A percentile compares a stretch with the other conserved stretches of the same genome.
phyloP scores from a whole-genome alignment of 2,113 vertebrate species.

The Budorcas taxicolor region DNA sequence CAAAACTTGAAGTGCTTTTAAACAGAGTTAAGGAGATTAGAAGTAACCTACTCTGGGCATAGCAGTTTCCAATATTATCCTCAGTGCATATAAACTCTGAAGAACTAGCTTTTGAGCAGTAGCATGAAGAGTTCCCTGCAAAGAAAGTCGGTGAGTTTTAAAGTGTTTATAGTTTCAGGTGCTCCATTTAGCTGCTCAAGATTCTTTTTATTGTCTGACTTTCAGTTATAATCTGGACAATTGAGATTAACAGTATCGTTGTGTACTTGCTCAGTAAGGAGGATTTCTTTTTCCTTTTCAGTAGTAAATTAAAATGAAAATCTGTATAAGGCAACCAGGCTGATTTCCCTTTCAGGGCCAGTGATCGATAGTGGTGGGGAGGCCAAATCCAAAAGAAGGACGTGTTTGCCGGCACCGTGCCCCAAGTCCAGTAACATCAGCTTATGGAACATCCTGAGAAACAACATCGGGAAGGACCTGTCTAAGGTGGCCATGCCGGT shows the following conservation, averaged over 20 bases:
- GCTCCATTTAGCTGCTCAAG: not conserved
- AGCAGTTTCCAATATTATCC: not conserved
- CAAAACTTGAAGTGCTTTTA: not conserved
- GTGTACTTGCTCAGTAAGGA: not conserved
- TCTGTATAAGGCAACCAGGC: not conserved
- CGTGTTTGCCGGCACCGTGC: constrained; percentile 86
- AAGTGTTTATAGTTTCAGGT: not conserved
- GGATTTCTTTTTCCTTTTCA: not conserved
- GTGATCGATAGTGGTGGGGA: constrained; percentile 73
- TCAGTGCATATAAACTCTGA: not conserved
- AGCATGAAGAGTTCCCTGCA: not conserved
- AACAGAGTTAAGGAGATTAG: not conserved
- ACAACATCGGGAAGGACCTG: constrained; percentile 98
- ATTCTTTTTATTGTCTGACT: not conserved
- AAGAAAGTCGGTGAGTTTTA: not conserved
- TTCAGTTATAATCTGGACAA: not conserved
- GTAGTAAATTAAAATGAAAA: not conserved
- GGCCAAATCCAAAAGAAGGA: constrained; percentile 80
- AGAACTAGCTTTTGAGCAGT: not conserved
- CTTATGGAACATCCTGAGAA: constrained; percentile 96
- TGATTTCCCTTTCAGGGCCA: constrained; percentile 76
- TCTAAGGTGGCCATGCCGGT: constrained; percentile 99
- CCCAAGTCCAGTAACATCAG: constrained; percentile 92
- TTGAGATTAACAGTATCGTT: not conserved
- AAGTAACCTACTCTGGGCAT: not conserved